A percentile compares a stretch with the other conserved stretches of the same genome.
These are phyloP conservation scores for Pyrrhura leucotis DNA, from an alignment of 2,797 vertebrate genomes.

Conservation along the genomic window DNA sequence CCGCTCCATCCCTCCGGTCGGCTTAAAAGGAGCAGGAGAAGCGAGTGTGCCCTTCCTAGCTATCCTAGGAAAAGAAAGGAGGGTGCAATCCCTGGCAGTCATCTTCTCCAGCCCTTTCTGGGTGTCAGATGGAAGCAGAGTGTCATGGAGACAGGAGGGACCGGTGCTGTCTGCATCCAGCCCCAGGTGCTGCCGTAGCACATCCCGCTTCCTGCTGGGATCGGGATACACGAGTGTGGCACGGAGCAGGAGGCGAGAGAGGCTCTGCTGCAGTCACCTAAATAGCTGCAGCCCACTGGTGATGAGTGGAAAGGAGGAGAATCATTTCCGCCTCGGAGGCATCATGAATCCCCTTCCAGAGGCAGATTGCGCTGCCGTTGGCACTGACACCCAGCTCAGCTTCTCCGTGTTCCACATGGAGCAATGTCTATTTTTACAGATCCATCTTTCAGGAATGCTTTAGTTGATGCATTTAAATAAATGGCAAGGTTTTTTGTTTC, in stretches of 20 bases:
- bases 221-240: neutral
- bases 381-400: neutral
- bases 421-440: neutral
- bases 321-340: neutral
- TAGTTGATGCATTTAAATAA: neutral
- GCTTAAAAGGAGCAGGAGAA: neutral
- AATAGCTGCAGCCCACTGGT: neutral
- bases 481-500: accelerated
- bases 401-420: neutral
- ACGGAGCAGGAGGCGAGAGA: neutral
- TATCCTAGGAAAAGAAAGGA: neutral
- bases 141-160: neutral
- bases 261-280: neutral
- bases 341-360: neutral
- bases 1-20: neutral
- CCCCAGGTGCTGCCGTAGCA: accelerated
- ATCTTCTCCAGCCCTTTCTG: neutral
- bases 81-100: accelerated
- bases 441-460: neutral
- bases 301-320: neutral
- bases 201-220: neutral
- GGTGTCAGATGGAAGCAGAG: neutral
- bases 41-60: neutral
- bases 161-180: neutral
- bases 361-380: neutral